A percentile compares a stretch with the other conserved stretches of the same genome.
These are phyloP conservation scores for Aphaenogaster ashmeadi DNA, from an alignment of 1,140 invertebrate genomes.

Conservation along the genomic window DNA sequence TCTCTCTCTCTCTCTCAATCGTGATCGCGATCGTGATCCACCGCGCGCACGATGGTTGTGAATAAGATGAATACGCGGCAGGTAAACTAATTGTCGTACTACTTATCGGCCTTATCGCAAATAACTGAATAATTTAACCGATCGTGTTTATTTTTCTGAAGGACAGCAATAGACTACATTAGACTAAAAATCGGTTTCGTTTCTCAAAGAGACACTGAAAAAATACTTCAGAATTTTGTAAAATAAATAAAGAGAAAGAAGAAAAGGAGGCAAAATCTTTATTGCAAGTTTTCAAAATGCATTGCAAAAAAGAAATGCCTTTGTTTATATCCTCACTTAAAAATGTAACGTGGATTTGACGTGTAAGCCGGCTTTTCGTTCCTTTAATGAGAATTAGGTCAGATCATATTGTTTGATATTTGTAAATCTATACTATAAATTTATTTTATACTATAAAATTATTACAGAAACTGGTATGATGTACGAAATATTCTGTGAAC, in stretches of 20 bases:
- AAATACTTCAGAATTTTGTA: not conserved
- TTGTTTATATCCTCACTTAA: not conserved
- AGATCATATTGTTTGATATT: not conserved
- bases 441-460: not conserved
- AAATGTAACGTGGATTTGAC: not conserved
- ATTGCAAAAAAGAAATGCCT: not conserved
- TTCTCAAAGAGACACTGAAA: not conserved
- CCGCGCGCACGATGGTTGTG: not conserved
- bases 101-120: not conserved
- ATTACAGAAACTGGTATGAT: not conserved
- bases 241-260: not conserved
- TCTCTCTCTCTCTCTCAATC: not conserved
- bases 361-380: not conserved
- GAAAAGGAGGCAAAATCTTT: not conserved
- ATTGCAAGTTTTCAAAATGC: not conserved
- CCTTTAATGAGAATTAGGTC: not conserved
- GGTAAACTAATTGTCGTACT: conserved; percentile 25
- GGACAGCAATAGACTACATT: not conserved
- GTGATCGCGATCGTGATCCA: not conserved
- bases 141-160: not conserved
- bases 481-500: not conserved
- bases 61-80: conserved; percentile 17
- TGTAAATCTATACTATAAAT: not conserved
- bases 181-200: not conserved
- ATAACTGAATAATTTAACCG: not conserved